These are phyloP conservation scores for Hucho hucho DNA, from an alignment of 2,113 vertebrate genomes.

Conservation along the genomic window DNA sequence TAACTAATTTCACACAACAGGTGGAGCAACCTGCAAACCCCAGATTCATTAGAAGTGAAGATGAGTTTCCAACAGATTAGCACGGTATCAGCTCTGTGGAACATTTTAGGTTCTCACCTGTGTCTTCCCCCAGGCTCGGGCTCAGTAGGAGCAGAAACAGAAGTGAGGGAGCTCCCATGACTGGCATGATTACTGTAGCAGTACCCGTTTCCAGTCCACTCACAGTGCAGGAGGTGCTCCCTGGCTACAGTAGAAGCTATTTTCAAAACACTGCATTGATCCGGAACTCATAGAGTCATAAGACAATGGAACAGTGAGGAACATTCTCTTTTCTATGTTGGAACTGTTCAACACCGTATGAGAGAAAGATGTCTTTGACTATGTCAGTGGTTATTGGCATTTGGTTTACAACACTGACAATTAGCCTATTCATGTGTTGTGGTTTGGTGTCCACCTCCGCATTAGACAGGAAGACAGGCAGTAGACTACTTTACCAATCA, in stretches of 20 bases:
- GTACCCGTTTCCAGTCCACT: not conserved
- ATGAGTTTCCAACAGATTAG: not conserved
- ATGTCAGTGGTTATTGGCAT: not conserved
- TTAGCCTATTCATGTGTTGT: not conserved
- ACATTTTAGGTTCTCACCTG: conserved; percentile 61
- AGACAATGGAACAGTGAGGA: conserved; percentile 7
- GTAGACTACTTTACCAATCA: not conserved
- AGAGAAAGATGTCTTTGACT: not conserved
- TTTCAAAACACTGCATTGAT: conserved; percentile 41
- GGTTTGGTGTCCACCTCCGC: conserved; percentile 2
- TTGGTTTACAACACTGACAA: not conserved
- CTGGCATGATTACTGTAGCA: conserved; percentile 30
- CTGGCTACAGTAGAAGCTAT: conserved; percentile 23
- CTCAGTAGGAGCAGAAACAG: conserved; percentile 29
- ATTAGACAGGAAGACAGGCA: not conserved
- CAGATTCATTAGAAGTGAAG: not conserved
- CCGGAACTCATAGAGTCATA: conserved; percentile 31
- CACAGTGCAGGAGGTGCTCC: not conserved
- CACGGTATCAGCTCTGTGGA: conserved; percentile 1
- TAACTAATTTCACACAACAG: conserved; percentile 32
- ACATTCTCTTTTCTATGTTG: conserved; percentile 1
- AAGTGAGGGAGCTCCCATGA: conserved; percentile 19
- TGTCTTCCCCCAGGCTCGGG: conserved; percentile 51
- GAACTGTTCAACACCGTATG: not conserved
- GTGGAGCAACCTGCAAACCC: conserved; percentile 16